These are phyloP conservation scores for Hylaeus volcanicus DNA, from an alignment of 1,140 invertebrate species.

Conservation along the genomic window DNA sequence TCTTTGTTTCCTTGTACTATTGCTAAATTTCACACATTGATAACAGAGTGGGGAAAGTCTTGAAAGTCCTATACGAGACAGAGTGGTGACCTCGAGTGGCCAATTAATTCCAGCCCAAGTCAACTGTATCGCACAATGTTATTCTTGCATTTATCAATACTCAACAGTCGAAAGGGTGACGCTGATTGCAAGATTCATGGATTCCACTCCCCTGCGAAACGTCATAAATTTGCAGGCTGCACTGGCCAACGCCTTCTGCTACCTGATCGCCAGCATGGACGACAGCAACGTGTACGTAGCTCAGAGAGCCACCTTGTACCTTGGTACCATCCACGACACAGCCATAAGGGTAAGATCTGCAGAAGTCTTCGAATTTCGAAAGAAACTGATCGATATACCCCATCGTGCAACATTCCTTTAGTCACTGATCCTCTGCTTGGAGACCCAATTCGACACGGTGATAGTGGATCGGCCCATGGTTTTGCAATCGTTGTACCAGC, in stretches of 20 bases:
- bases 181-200: slow-evolving; percentile 95
- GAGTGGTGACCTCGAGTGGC: no score
- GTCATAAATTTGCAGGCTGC: slow-evolving; percentile 94
- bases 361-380: background rate
- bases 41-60: no score
- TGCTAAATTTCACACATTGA: no score
- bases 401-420: slow-evolving; percentile 75
- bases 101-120: background rate
- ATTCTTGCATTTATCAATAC: background rate
- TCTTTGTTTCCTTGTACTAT: no score
- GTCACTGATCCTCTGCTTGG: slow-evolving; percentile 92
- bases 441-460: slow-evolving; percentile 96
- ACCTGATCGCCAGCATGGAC: slow-evolving; percentile 97
- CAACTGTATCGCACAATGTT: no score
- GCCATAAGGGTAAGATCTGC: slow-evolving; percentile 84
- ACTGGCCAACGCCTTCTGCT: slow-evolving; percentile 97
- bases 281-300: slow-evolving; percentile 97
- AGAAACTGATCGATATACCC: background rate
- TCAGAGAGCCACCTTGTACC: slow-evolving; percentile 94
- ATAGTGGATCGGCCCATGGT: slow-evolving; percentile 98
- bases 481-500: slow-evolving; percentile 96
- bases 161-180: slow-evolving; percentile 93
- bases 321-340: slow-evolving; percentile 96
- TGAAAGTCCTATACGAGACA: no score
- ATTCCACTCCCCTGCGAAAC: slow-evolving; percentile 91